Evolutionary conservation across 2,888 invertebrate species (phyloP).

Genomic region (Buathra laborator): DNA sequence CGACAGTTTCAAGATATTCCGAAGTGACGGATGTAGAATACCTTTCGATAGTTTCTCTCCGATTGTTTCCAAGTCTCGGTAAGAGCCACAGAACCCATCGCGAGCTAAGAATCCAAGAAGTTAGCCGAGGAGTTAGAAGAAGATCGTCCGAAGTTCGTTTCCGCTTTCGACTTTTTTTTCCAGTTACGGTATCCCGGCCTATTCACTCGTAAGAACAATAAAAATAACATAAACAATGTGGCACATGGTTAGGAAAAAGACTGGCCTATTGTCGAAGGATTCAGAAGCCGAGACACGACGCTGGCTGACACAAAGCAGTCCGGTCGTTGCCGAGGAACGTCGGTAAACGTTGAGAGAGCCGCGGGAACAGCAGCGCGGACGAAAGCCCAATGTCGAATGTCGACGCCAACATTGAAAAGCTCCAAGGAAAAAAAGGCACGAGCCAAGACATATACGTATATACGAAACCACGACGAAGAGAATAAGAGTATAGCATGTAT

Average conservation of each 20-base stretch:
- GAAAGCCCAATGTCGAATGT: neutral
- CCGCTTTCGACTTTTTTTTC: constrained; percentile 36
- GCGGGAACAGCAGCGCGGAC: neutral
- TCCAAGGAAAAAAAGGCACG: constrained; percentile 7
- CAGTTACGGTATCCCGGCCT: neutral
- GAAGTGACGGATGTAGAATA: neutral
- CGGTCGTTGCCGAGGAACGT: neutral
- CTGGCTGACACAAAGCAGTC: constrained; percentile 31
- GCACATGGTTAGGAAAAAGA: constrained; percentile 29
- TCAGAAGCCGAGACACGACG: constrained; percentile 20
- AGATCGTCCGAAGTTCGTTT: constrained; percentile 25
- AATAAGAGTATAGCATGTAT: constrained; percentile 15
- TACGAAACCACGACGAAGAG: constrained; percentile 15
- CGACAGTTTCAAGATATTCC: neutral
- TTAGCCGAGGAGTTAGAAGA: constrained; percentile 12
- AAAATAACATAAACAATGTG: constrained; percentile 71
- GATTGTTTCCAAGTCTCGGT: neutral
- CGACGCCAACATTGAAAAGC: constrained; percentile 30
- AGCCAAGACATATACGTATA: neutral
- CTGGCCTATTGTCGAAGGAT: constrained; percentile 30
- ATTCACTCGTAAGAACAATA: constrained; percentile 70
- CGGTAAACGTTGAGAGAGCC: neutral
- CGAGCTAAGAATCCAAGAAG: neutral
- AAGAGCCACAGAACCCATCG: neutral
- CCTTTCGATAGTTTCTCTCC: neutral